These are phyloP conservation scores for Pitta sordida DNA, from an alignment of 2,113 vertebrate genomes.

Conservation along the genomic window DNA sequence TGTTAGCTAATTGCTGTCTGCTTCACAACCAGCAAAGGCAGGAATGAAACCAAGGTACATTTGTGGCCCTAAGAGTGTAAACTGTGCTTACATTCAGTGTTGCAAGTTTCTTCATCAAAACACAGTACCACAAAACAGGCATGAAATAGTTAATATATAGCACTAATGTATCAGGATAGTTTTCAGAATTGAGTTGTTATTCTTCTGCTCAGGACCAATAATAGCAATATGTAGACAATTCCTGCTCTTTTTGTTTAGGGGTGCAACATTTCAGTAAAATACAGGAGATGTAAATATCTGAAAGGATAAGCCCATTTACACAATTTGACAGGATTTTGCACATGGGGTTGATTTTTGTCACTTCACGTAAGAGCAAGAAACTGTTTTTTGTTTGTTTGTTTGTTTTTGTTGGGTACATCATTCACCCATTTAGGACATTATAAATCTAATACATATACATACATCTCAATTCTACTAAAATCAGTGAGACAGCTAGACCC, in stretches of 20 bases:
- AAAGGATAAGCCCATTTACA: background rate
- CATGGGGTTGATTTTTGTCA: background rate
- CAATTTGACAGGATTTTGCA: background rate
- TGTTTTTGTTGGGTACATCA: background rate
- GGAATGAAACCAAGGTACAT: background rate
- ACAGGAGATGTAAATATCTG: background rate
- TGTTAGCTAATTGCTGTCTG: conserved; percentile 57
- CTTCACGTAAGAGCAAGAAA: background rate
- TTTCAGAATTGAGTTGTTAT: background rate
- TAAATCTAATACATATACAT: background rate
- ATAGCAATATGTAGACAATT: background rate
- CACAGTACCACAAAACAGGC: background rate
- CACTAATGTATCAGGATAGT: background rate
- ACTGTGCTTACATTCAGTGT: background rate
- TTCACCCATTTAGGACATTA: background rate
- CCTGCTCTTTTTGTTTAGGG: background rate
- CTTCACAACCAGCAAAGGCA: conserved; percentile 28
- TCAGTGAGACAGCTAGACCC: background rate
- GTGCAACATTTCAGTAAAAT: background rate
- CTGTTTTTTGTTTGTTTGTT: background rate
- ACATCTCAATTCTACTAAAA: background rate
- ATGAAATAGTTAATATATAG: background rate
- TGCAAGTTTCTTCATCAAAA: background rate
- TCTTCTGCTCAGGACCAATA: background rate
- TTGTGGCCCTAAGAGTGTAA: background rate